Evolutionary conservation across 2,113 vertebrate genomes (phyloP).

Genomic region (Pterophyllum scalare): DNA sequence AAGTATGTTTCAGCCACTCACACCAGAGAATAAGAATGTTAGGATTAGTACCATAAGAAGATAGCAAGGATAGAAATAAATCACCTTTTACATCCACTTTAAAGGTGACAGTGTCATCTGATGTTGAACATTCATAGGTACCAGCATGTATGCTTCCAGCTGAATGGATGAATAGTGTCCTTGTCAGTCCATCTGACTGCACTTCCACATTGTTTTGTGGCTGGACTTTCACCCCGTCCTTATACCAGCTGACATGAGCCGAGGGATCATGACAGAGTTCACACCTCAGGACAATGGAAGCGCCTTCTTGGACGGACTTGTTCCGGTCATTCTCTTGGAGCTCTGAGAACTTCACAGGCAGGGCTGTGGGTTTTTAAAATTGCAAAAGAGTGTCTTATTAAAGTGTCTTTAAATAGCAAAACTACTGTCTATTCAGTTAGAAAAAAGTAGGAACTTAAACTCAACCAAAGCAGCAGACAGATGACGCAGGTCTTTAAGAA

Average conservation of each 20-base stretch:
- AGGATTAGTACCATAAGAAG: background rate
- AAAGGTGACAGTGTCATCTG: slow-evolving; percentile 77
- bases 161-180: slow-evolving; percentile 70
- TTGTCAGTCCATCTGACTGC: slow-evolving; percentile 69
- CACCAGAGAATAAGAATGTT: slow-evolving; percentile 23
- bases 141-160: slow-evolving; percentile 75
- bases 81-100: slow-evolving; percentile 83
- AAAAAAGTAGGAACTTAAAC: background rate
- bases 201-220: slow-evolving; percentile 65
- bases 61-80: slow-evolving; percentile 37
- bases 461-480: background rate
- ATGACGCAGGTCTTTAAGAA: background rate
- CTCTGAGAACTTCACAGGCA: slow-evolving; percentile 75
- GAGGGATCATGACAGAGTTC: slow-evolving; percentile 73
- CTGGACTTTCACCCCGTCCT: slow-evolving; percentile 74
- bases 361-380: slow-evolving; percentile 72
- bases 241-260: slow-evolving; percentile 77
- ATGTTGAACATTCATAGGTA: slow-evolving; percentile 78
- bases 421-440: background rate
- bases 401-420: background rate
- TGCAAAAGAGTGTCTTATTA: slow-evolving; percentile 52
- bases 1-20: slow-evolving; percentile 8
- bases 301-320: slow-evolving; percentile 67
- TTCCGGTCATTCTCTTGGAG: slow-evolving; percentile 70
- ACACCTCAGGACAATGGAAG: slow-evolving; percentile 75